Evolutionary conservation across 1,140 invertebrate species (phyloP).

Genomic region (Lepidurus apus): DNA sequence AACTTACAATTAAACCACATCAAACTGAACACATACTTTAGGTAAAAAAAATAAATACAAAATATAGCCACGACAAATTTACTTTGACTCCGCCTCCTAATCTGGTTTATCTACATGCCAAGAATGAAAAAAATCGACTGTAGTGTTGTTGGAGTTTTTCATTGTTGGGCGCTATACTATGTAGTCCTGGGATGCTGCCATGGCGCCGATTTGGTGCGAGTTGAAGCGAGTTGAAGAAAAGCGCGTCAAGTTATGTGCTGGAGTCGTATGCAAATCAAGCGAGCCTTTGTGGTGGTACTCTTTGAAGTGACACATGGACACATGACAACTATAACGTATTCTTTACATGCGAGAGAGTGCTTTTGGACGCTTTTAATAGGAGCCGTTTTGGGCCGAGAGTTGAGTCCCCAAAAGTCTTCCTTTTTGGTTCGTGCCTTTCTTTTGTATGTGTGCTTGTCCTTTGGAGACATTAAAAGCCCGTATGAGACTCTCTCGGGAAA

Average conservation of each 20-base stretch:
- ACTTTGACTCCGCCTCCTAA: too few relatives aligned
- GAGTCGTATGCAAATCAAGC: background rate
- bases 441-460: slow-evolving; percentile 1
- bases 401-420: background rate
- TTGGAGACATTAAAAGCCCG: background rate
- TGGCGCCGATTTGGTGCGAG: background rate
- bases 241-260: background rate
- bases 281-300: background rate
- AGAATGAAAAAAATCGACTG: too few relatives aligned
- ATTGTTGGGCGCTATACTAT: too few relatives aligned
- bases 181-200: background rate
- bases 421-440: background rate
- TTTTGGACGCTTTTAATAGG: background rate
- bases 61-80: too few relatives aligned
- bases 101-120: too few relatives aligned
- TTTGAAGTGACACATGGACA: slow-evolving; percentile 4
- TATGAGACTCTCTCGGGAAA: background rate
- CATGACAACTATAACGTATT: slow-evolving; percentile 5
- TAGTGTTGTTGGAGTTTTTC: too few relatives aligned
- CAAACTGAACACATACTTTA: too few relatives aligned
- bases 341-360: background rate
- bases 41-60: too few relatives aligned
- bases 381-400: background rate
- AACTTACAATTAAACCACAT: too few relatives aligned
- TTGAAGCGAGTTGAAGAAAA: background rate